Evolutionary conservation across 2,888 invertebrate genomes (phyloP), one percentile per base, ranked within the genome.

Genomic region (Chesias legatella): DNA sequence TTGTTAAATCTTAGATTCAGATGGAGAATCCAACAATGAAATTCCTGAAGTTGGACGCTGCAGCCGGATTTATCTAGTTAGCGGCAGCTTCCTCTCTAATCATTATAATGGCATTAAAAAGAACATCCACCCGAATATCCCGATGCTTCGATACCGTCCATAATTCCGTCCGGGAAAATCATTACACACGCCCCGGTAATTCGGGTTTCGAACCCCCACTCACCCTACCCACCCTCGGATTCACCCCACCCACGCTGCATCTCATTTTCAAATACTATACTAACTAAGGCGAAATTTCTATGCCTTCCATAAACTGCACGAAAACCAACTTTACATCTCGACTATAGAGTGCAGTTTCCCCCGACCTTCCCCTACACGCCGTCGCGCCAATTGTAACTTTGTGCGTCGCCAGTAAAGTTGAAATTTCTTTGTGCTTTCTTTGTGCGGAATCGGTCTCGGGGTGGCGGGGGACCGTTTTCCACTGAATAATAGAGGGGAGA

Each of bases 141-240:
- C 73, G 70, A 73, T 76, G 67, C 75, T 74, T 73, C 83, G 72
- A 85, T 86, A 78, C 78, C 75, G 72, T 71, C 76, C 77, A 82
- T 84, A 82, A 83, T 84, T 84, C 79, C 77, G 72, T 59, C 77
- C 79, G 79, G 86, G 85, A 81, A 86, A 88, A 86, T 88, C 86
- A 86, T 88, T 88, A 88, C 83, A 82, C 73, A 84, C 85, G 88
- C 83, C 80, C 80, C 74, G 84, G 82, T 83, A 83, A 86, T 85
- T 86, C 83, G 82, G 84, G 80, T 84, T 84, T 79, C 77, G 82
- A 82, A 74, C 70, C 67, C 69, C 70, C 69, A 61, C 63, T 36
- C 45, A 30, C 45, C 45, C 45, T 10, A 29, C 56, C 63, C 56
- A 31, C 45, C 45, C 34, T 23, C 43, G 52, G 31, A 37, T 41